Evolutionary conservation across 2,888 invertebrate genomes (phyloP).

Genomic region (Cacoxenus indagator): DNA sequence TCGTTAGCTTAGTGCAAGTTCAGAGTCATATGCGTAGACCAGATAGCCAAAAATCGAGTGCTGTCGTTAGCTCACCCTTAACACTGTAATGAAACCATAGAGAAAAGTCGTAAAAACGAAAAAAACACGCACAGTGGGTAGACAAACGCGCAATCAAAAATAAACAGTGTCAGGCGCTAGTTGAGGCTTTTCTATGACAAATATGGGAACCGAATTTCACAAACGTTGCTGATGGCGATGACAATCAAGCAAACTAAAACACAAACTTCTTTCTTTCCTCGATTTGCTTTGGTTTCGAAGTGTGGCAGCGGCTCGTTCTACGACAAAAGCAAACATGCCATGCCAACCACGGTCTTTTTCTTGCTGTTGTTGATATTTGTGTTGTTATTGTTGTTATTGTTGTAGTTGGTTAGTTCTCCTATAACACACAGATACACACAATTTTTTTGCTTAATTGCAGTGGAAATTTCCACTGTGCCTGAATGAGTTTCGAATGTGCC

Average conservation of each 20-base stretch:
- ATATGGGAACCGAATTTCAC: no score
- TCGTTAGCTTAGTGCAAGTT: no score
- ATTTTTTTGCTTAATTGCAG: slow-evolving; percentile 33
- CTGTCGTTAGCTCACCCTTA: no score
- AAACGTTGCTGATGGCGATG: slow-evolving; percentile 40
- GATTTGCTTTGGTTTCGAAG: slow-evolving; percentile 22
- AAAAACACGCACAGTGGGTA: no score
- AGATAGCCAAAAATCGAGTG: no score
- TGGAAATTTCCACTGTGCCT: slow-evolving; percentile 66
- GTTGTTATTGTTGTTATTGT: slow-evolving; percentile 23
- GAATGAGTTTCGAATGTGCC: slow-evolving; percentile 4
- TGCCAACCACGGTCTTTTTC: slow-evolving; percentile 4
- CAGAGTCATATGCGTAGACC: no score
- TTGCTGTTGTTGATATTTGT: slow-evolving; percentile 25
- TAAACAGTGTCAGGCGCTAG: no score
- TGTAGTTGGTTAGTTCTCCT: slow-evolving; percentile 16
- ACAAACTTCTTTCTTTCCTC: slow-evolving; percentile 41
- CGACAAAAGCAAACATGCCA: slow-evolving; percentile 23
- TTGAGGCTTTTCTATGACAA: no score
- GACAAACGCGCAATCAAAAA: no score
- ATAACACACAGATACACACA: neutral
- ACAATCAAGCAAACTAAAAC: slow-evolving; percentile 37
- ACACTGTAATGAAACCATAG: no score
- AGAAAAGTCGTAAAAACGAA: no score
- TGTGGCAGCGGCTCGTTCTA: slow-evolving; percentile 31